phyloP scores from a whole-genome alignment of 2,113 vertebrate genomes.

The Eptatretus burgeri region DNA sequence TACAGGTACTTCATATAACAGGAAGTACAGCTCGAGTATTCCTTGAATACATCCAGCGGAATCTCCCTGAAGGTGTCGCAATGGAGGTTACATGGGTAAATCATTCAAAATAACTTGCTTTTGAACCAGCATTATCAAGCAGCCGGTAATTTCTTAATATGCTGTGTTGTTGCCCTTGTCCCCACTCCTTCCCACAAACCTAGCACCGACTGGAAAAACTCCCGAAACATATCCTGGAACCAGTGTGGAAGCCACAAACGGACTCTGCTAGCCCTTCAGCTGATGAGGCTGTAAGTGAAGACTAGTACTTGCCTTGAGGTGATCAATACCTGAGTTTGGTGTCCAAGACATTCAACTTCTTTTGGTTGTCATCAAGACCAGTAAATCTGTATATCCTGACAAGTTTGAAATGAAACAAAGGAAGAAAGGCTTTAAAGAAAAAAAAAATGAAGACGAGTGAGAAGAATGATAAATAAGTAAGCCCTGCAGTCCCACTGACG shows the following conservation, averaged over 20 bases:
- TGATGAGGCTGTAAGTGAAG: conserved; percentile 9
- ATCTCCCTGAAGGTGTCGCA: conserved; percentile 71
- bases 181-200: no score
- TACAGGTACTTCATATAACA: conserved; percentile 42
- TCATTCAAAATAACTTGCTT: background rate
- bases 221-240: conserved; percentile 51
- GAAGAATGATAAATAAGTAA: background rate
- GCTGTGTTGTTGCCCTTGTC: conserved; percentile 16
- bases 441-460: background rate
- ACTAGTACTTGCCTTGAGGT: no score
- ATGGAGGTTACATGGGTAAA: conserved; percentile 69
- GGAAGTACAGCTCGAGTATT: conserved; percentile 50
- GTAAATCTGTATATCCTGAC: no score
- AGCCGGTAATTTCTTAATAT: no score
- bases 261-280: conserved; percentile 10
- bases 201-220: conserved; percentile 38
- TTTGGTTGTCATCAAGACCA: no score
- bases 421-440: background rate
- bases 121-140: no score
- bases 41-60: conserved; percentile 77
- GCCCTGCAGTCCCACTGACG: background rate
- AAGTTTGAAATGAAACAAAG: no score
- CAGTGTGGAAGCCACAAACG: conserved; percentile 30
- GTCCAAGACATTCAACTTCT: no score
- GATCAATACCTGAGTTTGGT: no score